Percentiles rank a stretch among this genome's conserved stretches.
These are phyloP conservation scores for Drosophila quinaria DNA, from an alignment of 2,888 invertebrate species.

Conservation along the genomic window DNA sequence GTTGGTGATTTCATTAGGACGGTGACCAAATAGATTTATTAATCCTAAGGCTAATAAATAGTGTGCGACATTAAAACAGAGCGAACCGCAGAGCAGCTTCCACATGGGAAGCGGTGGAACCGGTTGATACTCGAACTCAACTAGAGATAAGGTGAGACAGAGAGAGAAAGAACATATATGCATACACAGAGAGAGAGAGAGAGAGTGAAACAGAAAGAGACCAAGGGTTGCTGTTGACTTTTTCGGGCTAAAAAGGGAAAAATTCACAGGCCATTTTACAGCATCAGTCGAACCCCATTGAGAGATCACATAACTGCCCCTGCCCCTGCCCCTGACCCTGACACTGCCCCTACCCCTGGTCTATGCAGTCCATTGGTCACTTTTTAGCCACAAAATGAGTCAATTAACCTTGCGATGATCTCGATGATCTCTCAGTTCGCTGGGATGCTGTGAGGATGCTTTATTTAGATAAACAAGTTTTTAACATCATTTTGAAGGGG, in stretches of 20 bases:
- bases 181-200: not conserved
- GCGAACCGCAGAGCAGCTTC: conserved; percentile 57
- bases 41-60: conserved; percentile 85
- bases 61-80: conserved; percentile 75
- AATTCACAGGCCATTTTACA: conserved; percentile 52
- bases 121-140: conserved; percentile 39
- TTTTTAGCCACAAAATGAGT: conserved; percentile 10
- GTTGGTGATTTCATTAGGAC: conserved; percentile 79
- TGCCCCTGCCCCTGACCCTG: not conserved
- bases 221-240: conserved; percentile 34
- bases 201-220: no score
- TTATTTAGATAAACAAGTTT: conserved; percentile 51
- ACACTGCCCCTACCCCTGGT: not conserved
- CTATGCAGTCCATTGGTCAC: conserved; percentile 48
- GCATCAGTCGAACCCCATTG: conserved; percentile 49
- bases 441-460: conserved; percentile 60
- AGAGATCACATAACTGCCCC: conserved; percentile 35
- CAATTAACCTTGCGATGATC: conserved; percentile 64
- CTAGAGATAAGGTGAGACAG: not conserved
- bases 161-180: not conserved
- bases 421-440: conserved; percentile 44
- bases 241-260: conserved; percentile 63
- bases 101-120: conserved; percentile 27
- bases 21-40: conserved; percentile 86
- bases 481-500: conserved; percentile 40